Evolutionary conservation across 2,888 invertebrate genomes (phyloP).

Genomic region (Alviniconcha strummeri): DNA sequence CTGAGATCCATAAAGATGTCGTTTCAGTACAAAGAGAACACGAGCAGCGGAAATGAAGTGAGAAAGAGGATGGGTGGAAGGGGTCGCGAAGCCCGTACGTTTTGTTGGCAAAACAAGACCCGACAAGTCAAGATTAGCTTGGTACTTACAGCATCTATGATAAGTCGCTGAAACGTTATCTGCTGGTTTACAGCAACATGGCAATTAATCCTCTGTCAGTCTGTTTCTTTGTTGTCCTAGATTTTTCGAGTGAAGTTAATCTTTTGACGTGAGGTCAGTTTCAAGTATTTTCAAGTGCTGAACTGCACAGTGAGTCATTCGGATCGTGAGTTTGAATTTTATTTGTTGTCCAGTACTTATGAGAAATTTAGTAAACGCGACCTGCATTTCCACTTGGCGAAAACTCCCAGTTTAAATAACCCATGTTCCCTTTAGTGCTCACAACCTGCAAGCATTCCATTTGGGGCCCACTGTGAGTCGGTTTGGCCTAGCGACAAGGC

Average conservation of each 20-base stretch:
- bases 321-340: too few species aligned
- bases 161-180: not conserved
- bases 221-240: too few species aligned
- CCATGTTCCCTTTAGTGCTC: too few species aligned
- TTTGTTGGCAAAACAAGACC: not conserved
- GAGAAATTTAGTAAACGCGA: not conserved
- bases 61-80: not conserved
- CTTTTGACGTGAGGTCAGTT: not conserved
- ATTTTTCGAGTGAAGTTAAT: not conserved
- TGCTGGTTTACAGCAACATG: not conserved
- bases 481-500: not conserved
- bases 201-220: not conserved
- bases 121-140: not conserved
- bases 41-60: constrained; percentile 20
- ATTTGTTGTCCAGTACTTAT: too few species aligned
- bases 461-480: not conserved
- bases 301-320: too few species aligned
- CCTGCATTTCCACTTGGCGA: not conserved
- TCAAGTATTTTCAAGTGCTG: not conserved
- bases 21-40: constrained; percentile 5
- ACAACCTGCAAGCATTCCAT: too few species aligned
- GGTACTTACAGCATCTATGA: not conserved
- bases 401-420: not conserved
- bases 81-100: not conserved
- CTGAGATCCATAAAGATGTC: constrained; percentile 24